Conservation (phyloP, 2,888 invertebrate species). For the Ophioninae sp. region DNA sequence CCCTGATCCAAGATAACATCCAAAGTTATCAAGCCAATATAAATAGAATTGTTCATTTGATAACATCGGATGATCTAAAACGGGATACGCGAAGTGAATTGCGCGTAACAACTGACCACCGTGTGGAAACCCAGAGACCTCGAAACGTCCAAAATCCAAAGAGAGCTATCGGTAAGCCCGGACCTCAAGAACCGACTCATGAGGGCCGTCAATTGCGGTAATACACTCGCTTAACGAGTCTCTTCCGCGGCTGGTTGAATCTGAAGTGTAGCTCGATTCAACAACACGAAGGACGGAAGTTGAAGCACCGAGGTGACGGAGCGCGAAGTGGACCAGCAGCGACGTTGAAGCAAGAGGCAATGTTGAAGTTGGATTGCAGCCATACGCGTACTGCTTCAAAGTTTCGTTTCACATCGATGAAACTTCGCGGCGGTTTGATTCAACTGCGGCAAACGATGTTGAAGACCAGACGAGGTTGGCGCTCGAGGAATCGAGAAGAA, state of each 20-base stretch:
- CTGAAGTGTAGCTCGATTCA: neutral
- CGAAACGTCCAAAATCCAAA: neutral
- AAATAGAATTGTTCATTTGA: neutral
- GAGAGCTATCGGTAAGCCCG: neutral
- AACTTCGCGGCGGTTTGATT: conserved; percentile 16
- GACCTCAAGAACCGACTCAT: neutral
- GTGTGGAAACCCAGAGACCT: neutral
- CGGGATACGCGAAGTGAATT: neutral
- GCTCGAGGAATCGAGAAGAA: conserved; percentile 13
- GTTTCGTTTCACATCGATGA: neutral
- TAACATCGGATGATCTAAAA: neutral
- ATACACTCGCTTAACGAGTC: neutral
- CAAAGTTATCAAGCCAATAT: neutral
- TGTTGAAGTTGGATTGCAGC: conserved; percentile 37
- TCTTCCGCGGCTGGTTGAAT: neutral
- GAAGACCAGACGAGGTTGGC: conserved; percentile 16
- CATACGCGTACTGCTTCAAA: neutral
- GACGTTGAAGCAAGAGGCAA: conserved; percentile 10
- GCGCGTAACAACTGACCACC: neutral
- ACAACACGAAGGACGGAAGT: neutral
- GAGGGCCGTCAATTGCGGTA: neutral
- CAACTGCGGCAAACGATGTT: conserved; percentile 25
- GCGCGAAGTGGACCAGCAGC: conserved; percentile 14
- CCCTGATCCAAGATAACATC: no score
- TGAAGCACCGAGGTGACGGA: neutral